Conservation (phyloP, 1,140 invertebrate genomes). For the Mylabris phalerata region DNA sequence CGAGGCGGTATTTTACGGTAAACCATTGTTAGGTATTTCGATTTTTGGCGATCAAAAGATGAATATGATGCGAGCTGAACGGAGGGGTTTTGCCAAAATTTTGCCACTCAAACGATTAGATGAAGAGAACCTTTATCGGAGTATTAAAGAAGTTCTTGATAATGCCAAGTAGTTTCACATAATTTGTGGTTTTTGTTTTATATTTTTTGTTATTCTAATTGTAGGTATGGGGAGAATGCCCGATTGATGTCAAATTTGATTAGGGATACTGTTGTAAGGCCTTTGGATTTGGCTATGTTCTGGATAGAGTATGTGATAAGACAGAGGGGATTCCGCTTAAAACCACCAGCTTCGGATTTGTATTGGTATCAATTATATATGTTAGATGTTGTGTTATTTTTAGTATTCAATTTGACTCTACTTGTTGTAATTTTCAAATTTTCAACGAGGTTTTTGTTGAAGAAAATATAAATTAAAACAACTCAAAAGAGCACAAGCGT, state of each 20-base stretch:
- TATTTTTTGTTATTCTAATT: background rate
- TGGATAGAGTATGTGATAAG: constrained; percentile 33
- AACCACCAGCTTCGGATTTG: background rate
- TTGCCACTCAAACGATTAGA: constrained; percentile 33
- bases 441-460: background rate
- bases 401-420: background rate
- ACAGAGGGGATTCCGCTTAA: constrained; percentile 10
- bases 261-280: constrained; percentile 5
- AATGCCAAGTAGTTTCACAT: constrained; percentile 27
- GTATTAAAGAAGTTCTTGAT: constrained; percentile 30
- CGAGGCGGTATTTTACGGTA: constrained; percentile 45
- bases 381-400: constrained; percentile 1
- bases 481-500: too few species aligned
- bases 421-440: background rate
- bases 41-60: constrained; percentile 35
- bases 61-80: constrained; percentile 31
- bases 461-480: background rate
- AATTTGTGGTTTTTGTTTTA: background rate
- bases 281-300: constrained; percentile 29
- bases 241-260: constrained; percentile 20
- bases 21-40: constrained; percentile 45
- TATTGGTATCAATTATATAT: constrained; percentile 6
- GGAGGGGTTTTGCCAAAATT: constrained; percentile 29
- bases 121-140: constrained; percentile 25
- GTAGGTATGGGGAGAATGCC: constrained; percentile 1